A percentile compares a stretch with the other conserved stretches of the same genome.
Evolutionary conservation across 2,888 invertebrate species (phyloP).

Genomic region (Gymnosoma rotundatum): DNA sequence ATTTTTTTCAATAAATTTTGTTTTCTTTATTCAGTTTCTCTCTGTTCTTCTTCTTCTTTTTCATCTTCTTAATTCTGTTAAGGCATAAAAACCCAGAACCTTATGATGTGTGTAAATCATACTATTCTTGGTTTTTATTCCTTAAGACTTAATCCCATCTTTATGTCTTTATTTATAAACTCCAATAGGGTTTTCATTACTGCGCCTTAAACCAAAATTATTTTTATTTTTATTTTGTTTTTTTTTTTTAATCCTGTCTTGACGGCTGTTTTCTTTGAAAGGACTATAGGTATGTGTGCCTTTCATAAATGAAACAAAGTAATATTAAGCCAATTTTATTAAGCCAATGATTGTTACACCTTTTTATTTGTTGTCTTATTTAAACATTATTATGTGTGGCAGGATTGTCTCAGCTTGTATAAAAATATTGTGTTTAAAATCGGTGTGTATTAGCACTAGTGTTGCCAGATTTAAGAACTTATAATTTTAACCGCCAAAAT

Average conservation of each 20-base stretch:
- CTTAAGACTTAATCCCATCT: slow-evolving; percentile 50
- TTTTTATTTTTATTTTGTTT: not conserved
- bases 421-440: too few species aligned
- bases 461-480: not conserved
- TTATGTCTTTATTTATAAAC: slow-evolving; percentile 39
- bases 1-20: not conserved
- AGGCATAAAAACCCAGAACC: too few species aligned
- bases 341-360: slow-evolving; percentile 59
- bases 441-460: not conserved
- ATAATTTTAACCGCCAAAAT: too few species aligned
- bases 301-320: not conserved
- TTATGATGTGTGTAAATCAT: too few species aligned
- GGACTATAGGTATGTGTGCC: slow-evolving; percentile 41
- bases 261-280: slow-evolving; percentile 31
- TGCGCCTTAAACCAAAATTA: slow-evolving; percentile 24
- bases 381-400: too few species aligned
- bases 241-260: slow-evolving; percentile 25
- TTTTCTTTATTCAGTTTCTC: slow-evolving; percentile 3
- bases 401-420: slow-evolving; percentile 16
- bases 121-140: slow-evolving; percentile 7
- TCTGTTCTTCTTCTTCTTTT: not conserved
- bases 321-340: slow-evolving; percentile 46
- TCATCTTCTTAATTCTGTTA: too few species aligned
- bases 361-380: slow-evolving; percentile 50
- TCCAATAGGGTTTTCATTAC: not conserved